A percentile compares a stretch with the other conserved stretches of the same genome.
Conservation (phyloP, 2,888 invertebrate species). For the Anorthoa munda region DNA sequence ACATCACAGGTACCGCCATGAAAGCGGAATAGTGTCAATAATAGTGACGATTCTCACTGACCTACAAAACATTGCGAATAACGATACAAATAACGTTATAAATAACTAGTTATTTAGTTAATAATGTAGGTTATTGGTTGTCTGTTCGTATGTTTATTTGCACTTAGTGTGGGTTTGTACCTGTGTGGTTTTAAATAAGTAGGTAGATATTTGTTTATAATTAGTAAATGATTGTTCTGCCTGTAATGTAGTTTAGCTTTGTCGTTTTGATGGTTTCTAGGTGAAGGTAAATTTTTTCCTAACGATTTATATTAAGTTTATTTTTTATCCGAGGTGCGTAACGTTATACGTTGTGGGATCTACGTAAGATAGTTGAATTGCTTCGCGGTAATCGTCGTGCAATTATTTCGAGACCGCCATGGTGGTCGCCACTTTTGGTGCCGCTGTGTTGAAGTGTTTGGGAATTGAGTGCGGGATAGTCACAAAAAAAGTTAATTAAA, state of each 20-base stretch:
- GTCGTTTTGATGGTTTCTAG: not conserved
- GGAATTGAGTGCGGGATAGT: too few species aligned
- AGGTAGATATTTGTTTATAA: not conserved
- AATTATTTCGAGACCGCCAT: too few species aligned
- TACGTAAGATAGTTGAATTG: too few species aligned
- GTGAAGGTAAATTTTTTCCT: too few species aligned
- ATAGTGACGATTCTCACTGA: conserved; percentile 46
- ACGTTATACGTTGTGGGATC: too few species aligned
- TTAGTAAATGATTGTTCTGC: not conserved
- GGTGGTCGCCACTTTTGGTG: too few species aligned
- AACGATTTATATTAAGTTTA: too few species aligned
- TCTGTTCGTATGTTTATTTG: not conserved
- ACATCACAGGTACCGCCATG: conserved; percentile 10
- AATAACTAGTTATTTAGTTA: conserved; percentile 37
- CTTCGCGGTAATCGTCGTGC: too few species aligned
- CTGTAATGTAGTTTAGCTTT: not conserved
- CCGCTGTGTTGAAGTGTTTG: too few species aligned
- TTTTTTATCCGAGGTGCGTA: too few species aligned
- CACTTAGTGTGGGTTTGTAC: conserved; percentile 3
- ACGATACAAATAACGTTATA: conserved; percentile 34
- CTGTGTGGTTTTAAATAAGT: not conserved
- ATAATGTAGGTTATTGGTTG: conserved; percentile 32
- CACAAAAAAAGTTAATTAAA: too few species aligned
- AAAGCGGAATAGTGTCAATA: conserved; percentile 53
- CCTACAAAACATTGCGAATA: conserved; percentile 49